Evolutionary conservation across 2,113 vertebrate genomes (phyloP), one percentile per base, ranked within the genome.

Genomic region (Silurus meridionalis): DNA sequence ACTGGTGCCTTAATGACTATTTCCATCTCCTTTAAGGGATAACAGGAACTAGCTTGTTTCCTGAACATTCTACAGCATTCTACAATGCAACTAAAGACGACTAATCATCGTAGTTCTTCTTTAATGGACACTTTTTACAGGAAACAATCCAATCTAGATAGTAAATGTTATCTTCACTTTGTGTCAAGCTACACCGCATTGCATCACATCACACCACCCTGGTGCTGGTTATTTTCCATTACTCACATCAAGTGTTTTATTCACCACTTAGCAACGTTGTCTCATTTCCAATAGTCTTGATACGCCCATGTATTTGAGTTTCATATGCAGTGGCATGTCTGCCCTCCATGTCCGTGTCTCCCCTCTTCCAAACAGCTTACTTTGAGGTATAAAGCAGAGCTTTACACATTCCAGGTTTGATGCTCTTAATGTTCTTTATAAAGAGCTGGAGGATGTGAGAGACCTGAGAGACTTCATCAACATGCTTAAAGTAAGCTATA

Each of bases 231-330:
- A 66, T 66, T 66, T 66, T n/a, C 8, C 23, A 4, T 25, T 46
- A 48, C 4, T 17, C 17, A 17, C 37, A 71, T 19, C 37, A 46
- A 46, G 15, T 71, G 69, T 9, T 8, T 19, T 19, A 9, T 71
- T 17, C 37, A 71, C 17, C 48, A 28, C n/a, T 14, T 67, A 0
- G 6, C 15, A 6, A 8, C 14, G 23, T 71, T 17, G 69, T 91
- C 89, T 92, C 92, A 63, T 94, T 90, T 82, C 83, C 87, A 71
- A 87, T 90, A 92, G 6, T 57, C 6, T 57, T 7, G 15, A 93
- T 92, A 92, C 28, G 92, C 91, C 89, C 89, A 88, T 90, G 90
- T 92, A 90, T 95, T 94, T 94, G 91, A 91, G 89, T 87, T 82
- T 92, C 21, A 66, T 84, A 82, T 90, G 83, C 91, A 93, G 93